Percentiles rank a stretch among this genome's conserved stretches.
Conservation (phyloP, 2,888 invertebrate genomes). For the Melieria crassipennis region DNA sequence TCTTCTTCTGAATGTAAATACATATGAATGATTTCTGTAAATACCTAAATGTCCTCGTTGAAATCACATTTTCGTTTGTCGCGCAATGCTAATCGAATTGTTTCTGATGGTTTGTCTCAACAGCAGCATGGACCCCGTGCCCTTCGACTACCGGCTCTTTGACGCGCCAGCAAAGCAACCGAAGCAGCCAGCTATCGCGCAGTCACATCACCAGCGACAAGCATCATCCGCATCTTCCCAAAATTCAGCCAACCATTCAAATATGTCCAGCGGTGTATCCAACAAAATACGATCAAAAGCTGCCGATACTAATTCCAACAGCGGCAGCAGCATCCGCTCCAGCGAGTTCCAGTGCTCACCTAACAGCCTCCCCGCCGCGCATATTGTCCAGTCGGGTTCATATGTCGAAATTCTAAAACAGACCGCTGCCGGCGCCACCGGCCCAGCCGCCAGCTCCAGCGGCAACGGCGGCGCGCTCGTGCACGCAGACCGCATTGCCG, state of each 20-base stretch:
- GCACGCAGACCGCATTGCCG: slow-evolving; percentile 19
- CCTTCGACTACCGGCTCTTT: slow-evolving; percentile 63
- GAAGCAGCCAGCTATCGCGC: slow-evolving; percentile 45
- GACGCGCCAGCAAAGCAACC: slow-evolving; percentile 62
- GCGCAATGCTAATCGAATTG: slow-evolving; percentile 10
- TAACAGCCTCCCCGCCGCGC: slow-evolving; percentile 50
- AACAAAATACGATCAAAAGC: slow-evolving; percentile 53
- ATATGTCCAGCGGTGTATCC: slow-evolving; percentile 59
- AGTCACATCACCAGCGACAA: slow-evolving; percentile 54
- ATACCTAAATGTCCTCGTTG: neutral
- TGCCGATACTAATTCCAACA: slow-evolving; percentile 56
- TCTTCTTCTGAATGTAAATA: too few species aligned
- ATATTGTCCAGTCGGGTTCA: slow-evolving; percentile 59
- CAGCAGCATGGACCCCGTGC: slow-evolving; percentile 63
- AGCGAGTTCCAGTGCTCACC: slow-evolving; percentile 49
- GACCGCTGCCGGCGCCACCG: slow-evolving; percentile 28
- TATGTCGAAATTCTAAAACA: slow-evolving; percentile 61
- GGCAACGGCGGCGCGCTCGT: slow-evolving; percentile 2
- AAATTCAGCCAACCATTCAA: slow-evolving; percentile 59
- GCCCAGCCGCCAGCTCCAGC: slow-evolving; percentile 12
- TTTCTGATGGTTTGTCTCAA: slow-evolving; percentile 18
- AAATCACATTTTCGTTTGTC: neutral
- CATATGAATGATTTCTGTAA: neutral
- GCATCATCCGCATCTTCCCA: slow-evolving; percentile 51
- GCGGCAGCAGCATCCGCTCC: slow-evolving; percentile 48